phyloP scores from a whole-genome alignment of 2,888 invertebrate genomes.

The Parnassius apollo region DNA sequence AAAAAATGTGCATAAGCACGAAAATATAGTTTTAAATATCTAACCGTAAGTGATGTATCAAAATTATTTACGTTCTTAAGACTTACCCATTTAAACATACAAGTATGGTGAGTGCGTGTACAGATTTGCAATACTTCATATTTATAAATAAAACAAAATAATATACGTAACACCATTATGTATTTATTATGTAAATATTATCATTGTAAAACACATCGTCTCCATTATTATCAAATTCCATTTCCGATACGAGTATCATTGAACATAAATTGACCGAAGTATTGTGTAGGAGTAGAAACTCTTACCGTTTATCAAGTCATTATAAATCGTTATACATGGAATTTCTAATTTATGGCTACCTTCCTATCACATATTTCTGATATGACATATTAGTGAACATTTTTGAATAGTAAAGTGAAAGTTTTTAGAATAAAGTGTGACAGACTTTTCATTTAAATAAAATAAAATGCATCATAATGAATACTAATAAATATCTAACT shows the following conservation, averaged over 20 bases:
- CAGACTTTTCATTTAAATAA: no score
- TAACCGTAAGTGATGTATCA: no score
- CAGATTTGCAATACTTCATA: no score
- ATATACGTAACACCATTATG: not conserved
- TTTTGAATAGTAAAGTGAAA: not conserved
- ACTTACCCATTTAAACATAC: no score
- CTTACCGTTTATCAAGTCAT: slow-evolving; percentile 31
- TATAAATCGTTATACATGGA: slow-evolving; percentile 32
- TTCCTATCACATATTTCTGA: slow-evolving; percentile 30
- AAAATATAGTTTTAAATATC: no score
- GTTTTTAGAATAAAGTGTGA: not conserved
- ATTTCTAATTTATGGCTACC: slow-evolving; percentile 37
- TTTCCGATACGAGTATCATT: slow-evolving; percentile 4
- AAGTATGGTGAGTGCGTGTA: no score
- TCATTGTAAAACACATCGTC: not conserved
- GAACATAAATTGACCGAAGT: not conserved
- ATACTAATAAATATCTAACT: no score
- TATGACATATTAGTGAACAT: slow-evolving; percentile 11
- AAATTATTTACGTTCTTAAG: no score
- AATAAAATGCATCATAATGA: no score
- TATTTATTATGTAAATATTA: no score
- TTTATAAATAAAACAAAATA: no score
- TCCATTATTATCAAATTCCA: slow-evolving; percentile 8
- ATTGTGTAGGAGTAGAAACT: slow-evolving; percentile 30
- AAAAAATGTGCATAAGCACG: no score